These are phyloP conservation scores for Pristis pectinata DNA, from an alignment of 2,797 vertebrate genomes.

Conservation along the genomic window DNA sequence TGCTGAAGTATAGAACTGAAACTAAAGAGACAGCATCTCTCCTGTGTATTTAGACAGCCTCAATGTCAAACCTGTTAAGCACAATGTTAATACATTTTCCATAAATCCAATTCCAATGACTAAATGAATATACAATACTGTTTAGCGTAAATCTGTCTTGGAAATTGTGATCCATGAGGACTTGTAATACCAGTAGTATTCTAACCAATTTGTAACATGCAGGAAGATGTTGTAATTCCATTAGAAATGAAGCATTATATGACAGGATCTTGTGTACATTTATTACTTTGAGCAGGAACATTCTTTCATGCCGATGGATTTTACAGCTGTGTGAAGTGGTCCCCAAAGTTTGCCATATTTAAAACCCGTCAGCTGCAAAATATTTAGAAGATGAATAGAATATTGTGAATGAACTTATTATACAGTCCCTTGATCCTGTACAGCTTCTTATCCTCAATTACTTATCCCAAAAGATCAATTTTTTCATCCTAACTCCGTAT, in stretches of 20 bases:
- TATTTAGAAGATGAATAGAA: slow-evolving; percentile 34
- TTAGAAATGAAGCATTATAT: slow-evolving; percentile 36
- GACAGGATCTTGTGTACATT: slow-evolving; percentile 33
- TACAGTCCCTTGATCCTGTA: background rate
- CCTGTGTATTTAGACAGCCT: background rate
- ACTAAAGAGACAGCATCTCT: slow-evolving; percentile 2
- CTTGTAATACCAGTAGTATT: slow-evolving; percentile 36
- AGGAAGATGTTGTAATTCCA: slow-evolving; percentile 38
- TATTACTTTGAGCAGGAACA: slow-evolving; percentile 23
- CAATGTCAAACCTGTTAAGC: slow-evolving; percentile 3
- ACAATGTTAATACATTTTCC: slow-evolving; percentile 33
- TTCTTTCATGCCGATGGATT: slow-evolving; percentile 33
- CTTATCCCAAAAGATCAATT: slow-evolving; percentile 29
- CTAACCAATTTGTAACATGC: slow-evolving; percentile 27
- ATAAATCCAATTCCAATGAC: background rate
- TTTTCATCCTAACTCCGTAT: background rate
- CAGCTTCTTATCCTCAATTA: slow-evolving; percentile 31
- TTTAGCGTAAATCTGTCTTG: slow-evolving; percentile 7
- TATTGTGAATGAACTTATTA: slow-evolving; percentile 34
- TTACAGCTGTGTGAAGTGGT: slow-evolving; percentile 34
- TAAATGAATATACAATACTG: slow-evolving; percentile 21
- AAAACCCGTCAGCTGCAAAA: slow-evolving; percentile 26
- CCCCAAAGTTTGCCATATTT: slow-evolving; percentile 10
- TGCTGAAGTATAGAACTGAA: background rate
- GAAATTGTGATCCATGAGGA: slow-evolving; percentile 29